Evolutionary conservation across 2,888 invertebrate genomes (phyloP), one percentile per base, ranked within the genome.

Genomic region (Parthenolecanium corni): DNA sequence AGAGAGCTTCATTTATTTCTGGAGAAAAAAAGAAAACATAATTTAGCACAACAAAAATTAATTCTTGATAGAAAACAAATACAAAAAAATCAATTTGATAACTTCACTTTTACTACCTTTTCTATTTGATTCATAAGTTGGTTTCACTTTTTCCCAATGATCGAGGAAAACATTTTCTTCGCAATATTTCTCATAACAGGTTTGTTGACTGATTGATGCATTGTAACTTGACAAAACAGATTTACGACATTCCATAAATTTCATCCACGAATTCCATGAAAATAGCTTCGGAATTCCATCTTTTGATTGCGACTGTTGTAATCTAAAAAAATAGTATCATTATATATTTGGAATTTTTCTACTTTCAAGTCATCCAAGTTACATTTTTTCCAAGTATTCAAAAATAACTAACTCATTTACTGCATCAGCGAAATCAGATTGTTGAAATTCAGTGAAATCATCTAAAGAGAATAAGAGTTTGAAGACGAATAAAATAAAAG

Each of bases 381-480:
- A n/a, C n/a, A n/a, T n/a, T n/a, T n/a, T n/a, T n/a, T n/a, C n/a
- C n/a, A n/a, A n/a, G n/a, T n/a, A n/a, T n/a, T n/a, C n/a, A 20
- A 44, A 44, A 3, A 44, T 44, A 18, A 18, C 47, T 46, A 6
- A 67, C 67, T 52, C 31, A 25, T 67, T 67, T 6, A 67, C 38
- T 25, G 31, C 40, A 52, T 65, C 61, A 40, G 66, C 66, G 52
- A 67, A 54, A 63, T 78, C 74, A 0, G 86, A 84, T 21, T 86
- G 75, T 66, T 75, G 73, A 21, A 76, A 71, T 73, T 89, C 89
- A 52, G 85, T 85, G 25, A 77, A 72, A 47, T 79, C 83, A 72
- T 89, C 87, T 20, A 89, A 72, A 0, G 84, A 83, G 69, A 86
- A 84, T 23, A 86, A 74, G 65, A 85, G 74, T 75, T 89, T 89